These are phyloP conservation scores for Zosterops borbonicus DNA, from an alignment of 2,113 vertebrate genomes.

Conservation along the genomic window DNA sequence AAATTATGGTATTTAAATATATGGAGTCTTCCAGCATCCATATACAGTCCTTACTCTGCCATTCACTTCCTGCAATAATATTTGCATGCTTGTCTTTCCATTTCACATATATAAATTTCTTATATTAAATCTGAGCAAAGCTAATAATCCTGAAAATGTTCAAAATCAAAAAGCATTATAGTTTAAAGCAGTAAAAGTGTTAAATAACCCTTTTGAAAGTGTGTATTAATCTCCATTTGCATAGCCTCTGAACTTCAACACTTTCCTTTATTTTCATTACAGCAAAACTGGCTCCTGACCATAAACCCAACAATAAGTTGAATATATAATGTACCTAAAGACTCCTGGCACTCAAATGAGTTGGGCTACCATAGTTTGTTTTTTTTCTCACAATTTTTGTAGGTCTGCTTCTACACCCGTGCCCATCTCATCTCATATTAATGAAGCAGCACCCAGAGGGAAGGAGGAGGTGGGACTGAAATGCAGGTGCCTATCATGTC, in stretches of 20 bases:
- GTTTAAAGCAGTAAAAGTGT: slow-evolving; percentile 8
- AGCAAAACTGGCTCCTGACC: neutral
- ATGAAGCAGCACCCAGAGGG: neutral
- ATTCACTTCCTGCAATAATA: neutral
- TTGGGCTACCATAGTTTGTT: neutral
- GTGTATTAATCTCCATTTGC: slow-evolving; percentile 15
- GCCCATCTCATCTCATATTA: neutral
- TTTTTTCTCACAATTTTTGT: neutral
- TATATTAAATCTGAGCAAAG: slow-evolving; percentile 16
- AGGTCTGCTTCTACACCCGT: accelerated
- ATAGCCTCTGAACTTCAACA: neutral
- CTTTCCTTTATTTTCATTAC: slow-evolving; percentile 17
- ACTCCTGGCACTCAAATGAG: neutral
- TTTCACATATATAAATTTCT: neutral
- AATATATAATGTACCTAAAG: neutral
- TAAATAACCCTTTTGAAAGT: neutral
- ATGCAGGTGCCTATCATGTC: neutral
- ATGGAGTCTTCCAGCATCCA: slow-evolving; percentile 1
- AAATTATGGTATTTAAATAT: neutral
- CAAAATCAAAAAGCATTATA: slow-evolving; percentile 34
- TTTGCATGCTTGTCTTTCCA: neutral
- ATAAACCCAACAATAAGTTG: neutral
- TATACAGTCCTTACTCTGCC: neutral
- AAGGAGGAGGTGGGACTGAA: neutral
- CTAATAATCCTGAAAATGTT: slow-evolving; percentile 42